Percentiles rank a stretch among this genome's conserved stretches.
Evolutionary conservation across 2,113 vertebrate genomes (phyloP).

Genomic region (Cavia aperea): DNA sequence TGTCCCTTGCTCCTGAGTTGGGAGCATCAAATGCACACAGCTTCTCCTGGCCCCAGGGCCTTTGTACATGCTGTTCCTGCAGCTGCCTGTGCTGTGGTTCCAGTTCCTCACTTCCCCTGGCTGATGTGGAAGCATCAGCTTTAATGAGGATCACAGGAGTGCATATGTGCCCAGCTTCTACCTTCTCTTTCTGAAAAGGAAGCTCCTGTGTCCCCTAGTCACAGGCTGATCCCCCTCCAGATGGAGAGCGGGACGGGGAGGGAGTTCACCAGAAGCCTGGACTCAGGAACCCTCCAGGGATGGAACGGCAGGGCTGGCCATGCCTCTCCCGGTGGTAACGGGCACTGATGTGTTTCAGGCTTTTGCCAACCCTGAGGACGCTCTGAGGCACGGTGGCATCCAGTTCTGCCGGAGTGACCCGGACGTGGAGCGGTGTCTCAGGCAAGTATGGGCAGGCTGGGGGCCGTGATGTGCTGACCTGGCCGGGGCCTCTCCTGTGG

Average conservation of each 20-base stretch:
- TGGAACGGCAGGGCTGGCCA: too few species aligned
- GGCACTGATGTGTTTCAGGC: constrained; percentile 76
- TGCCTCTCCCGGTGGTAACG: background rate
- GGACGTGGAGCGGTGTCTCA: constrained; percentile 86
- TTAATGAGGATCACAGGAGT: background rate
- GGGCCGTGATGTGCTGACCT: accelerated
- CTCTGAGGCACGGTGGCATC: constrained; percentile 85
- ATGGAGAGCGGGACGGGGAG: accelerated
- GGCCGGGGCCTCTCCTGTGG: too few species aligned
- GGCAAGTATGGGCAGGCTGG: constrained; percentile 69
- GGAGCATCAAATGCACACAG: background rate
- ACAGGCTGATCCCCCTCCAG: accelerated
- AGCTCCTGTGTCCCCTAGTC: background rate
- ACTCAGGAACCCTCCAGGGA: background rate
- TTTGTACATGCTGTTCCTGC: background rate
- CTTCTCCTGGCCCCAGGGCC: background rate
- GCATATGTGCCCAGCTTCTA: background rate
- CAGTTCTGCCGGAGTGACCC: constrained; percentile 83
- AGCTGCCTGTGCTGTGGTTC: background rate
- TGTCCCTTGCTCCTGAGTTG: background rate
- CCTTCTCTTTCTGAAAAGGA: background rate
- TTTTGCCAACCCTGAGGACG: constrained; percentile 93
- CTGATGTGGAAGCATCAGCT: background rate
- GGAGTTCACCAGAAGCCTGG: background rate
- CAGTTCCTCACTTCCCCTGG: background rate